Base-by-base conservation (phyloP, 2,797 vertebrate species). In the Etheostoma perlongum region DNA sequence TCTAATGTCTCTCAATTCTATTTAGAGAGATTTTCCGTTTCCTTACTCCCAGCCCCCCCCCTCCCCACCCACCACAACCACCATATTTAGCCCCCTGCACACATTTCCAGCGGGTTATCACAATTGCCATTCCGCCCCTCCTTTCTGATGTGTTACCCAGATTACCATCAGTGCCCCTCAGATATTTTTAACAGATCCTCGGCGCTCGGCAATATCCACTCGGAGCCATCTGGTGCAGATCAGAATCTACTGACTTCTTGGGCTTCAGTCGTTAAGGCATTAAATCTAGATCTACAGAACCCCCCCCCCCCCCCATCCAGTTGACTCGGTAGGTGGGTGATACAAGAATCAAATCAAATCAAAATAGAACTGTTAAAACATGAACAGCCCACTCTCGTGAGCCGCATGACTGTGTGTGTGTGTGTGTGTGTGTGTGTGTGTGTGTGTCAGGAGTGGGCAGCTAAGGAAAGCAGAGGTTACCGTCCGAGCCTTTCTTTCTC, bases 151-250 rank as follows among this genome's bases (percentile, higher is more conserved):
- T 96, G 95, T 96, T 96, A 92, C 85, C 86, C 94, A 95, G 96
- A 97, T 97, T 96, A 93, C 92, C 96, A 96, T 96, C 96, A 95
- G 92, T 95, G 95, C 95, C 96, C 96, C 96, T 96, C 95, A 96
- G 95, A 97, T 96, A 96, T 95, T 96, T 95, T 94, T 90, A 96
- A 95, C 95, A 95, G 95, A 96, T 97, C 96, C 94, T 95, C 95
- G 87, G 88, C 79, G 93, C 92, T 90, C 93, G 93, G 95, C 95
- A 95, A 95, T 94, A 96, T 95, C 94, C 95, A 95, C 95, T 96
- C 93, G 94, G 91, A 94, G 94, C 95, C 96, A 96, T 97, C 96
- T 97, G 96, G 95, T 96, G 95, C 95, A 96, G 96, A 97, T 97
- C 96, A 95, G 83, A 96, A 97, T 96, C 96, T 91, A 85, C 93